phyloP scores from a whole-genome alignment of 2,113 vertebrate genomes.

The Pristiophorus japonicus region DNA sequence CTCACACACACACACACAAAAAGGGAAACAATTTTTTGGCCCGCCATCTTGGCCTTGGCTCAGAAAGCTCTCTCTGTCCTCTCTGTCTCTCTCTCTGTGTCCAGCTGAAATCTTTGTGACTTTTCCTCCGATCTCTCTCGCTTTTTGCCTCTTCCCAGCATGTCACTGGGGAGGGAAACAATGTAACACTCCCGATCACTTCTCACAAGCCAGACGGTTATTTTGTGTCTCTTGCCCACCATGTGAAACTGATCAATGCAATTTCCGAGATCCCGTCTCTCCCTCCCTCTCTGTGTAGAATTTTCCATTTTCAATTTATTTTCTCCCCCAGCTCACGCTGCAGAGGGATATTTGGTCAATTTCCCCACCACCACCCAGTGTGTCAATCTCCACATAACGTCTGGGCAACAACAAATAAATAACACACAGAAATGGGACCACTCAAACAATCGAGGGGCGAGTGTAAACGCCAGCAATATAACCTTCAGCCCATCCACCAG shows the following conservation, averaged over 20 bases:
- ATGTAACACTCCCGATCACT: background rate
- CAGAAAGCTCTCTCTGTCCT: background rate
- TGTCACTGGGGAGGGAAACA: background rate
- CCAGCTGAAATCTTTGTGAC: background rate
- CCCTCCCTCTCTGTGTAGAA: background rate
- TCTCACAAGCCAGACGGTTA: background rate
- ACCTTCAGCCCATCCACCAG: background rate
- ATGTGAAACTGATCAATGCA: background rate
- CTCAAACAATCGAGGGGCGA: too few relatives aligned
- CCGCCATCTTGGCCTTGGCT: slow-evolving; percentile 24
- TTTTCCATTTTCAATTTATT: background rate
- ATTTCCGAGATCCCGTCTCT: background rate
- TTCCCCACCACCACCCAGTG: background rate
- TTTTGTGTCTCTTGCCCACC: background rate
- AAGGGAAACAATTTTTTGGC: slow-evolving; percentile 5
- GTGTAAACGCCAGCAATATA: background rate
- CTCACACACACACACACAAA: background rate
- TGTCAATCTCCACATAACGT: background rate
- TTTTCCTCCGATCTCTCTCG: background rate
- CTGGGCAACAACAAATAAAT: too few relatives aligned
- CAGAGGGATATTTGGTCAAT: background rate
- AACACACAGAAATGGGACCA: too few relatives aligned
- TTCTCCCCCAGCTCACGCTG: too few relatives aligned
- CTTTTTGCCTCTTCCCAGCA: background rate
- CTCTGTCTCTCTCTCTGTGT: background rate